Percentiles rank a stretch among this genome's conserved stretches.
These are phyloP conservation scores for Cossypha heuglini DNA, from an alignment of 2,797 vertebrate species.

Conservation along the genomic window DNA sequence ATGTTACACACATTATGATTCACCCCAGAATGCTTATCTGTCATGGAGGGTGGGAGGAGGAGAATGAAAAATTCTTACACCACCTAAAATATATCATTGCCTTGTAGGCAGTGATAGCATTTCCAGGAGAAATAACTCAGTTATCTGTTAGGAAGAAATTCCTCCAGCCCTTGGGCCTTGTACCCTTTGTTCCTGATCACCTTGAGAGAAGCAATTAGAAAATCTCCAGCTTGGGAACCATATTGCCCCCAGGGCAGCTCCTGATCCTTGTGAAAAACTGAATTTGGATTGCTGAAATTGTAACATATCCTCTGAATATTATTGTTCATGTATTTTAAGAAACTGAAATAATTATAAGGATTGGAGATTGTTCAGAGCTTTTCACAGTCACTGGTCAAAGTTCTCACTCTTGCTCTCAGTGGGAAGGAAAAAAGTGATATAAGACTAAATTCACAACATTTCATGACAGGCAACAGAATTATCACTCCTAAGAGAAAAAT, in stretches of 20 bases:
- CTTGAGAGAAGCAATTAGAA: neutral
- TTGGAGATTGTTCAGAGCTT: neutral
- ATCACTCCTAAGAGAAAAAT: neutral
- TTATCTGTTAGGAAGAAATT: neutral
- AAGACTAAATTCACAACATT: neutral
- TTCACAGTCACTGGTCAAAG: neutral
- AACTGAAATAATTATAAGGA: neutral
- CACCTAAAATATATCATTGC: neutral
- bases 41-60: neutral
- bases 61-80: neutral
- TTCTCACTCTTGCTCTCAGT: neutral
- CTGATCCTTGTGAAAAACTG: neutral
- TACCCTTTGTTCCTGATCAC: neutral
- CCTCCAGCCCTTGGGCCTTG: neutral
- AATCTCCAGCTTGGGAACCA: neutral
- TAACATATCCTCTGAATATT: neutral
- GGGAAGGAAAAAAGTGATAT: neutral
- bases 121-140: neutral
- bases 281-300: neutral
- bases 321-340: neutral
- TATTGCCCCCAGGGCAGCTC: neutral
- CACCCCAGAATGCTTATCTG: neutral
- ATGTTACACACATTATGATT: neutral
- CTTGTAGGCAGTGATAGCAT: neutral
- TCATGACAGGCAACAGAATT: neutral